Conservation (phyloP, 1,140 invertebrate species). For the Heterodera schachtii region DNA sequence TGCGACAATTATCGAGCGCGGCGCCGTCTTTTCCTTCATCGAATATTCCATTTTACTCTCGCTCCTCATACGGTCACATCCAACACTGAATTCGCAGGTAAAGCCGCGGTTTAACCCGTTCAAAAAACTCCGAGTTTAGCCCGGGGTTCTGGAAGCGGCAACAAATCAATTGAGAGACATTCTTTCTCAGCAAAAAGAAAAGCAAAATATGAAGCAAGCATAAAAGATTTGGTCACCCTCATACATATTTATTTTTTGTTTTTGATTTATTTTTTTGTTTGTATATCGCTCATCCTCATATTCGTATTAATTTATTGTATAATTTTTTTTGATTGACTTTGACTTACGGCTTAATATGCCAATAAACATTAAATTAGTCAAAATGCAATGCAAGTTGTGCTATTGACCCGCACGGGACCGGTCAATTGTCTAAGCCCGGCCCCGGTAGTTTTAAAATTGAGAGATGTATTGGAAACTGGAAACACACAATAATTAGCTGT, state of each 20-base stretch:
- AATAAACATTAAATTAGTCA: no score
- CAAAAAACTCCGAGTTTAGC: conserved; percentile 1
- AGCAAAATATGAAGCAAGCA: neutral
- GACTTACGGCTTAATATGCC: no score
- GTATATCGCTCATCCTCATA: no score
- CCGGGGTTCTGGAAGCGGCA: conserved; percentile 24
- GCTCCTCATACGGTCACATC: conserved; percentile 24
- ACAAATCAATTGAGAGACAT: conserved; percentile 21
- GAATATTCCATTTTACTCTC: conserved; percentile 31
- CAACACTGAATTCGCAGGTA: conserved; percentile 22
- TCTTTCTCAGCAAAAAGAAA: conserved; percentile 19
- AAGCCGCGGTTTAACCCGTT: neutral
- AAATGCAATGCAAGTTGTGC: no score
- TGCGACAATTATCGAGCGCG: conserved; percentile 23
- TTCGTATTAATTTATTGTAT: no score
- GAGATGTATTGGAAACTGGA: no score
- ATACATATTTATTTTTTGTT: no score
- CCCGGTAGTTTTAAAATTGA: neutral
- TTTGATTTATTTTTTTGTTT: no score
- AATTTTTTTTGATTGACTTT: no score
- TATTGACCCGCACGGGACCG: no score
- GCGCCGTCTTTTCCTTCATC: conserved; percentile 23
- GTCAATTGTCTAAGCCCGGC: neutral
- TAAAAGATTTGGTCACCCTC: no score
- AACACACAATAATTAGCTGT: no score